Conservation (phyloP, 1,140 invertebrate species). For the Zaprionus nigranus region DNA sequence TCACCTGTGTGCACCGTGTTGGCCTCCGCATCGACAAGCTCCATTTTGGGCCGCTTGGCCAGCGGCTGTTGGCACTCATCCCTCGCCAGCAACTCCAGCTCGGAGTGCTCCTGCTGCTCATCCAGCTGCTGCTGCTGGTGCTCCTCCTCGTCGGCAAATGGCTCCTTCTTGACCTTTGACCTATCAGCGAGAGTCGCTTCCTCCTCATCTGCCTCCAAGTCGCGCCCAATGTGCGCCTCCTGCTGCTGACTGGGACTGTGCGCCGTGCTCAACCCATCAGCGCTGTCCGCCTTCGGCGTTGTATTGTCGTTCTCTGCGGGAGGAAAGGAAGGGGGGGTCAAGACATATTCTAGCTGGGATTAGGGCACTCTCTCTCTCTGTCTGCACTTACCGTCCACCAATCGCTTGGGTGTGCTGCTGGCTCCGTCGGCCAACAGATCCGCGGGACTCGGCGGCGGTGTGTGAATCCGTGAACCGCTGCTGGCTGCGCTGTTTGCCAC, state of each 20-base stretch:
- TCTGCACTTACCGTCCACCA: slow-evolving; percentile 86
- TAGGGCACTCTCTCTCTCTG: not conserved
- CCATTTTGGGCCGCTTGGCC: slow-evolving; percentile 90
- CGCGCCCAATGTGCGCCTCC: slow-evolving; percentile 22
- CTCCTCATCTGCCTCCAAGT: slow-evolving; percentile 25
- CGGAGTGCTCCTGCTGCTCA: slow-evolving; percentile 27
- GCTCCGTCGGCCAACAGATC: slow-evolving; percentile 88
- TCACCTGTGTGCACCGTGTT: slow-evolving; percentile 95
- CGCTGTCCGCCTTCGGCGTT: slow-evolving; percentile 69
- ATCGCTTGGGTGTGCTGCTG: slow-evolving; percentile 89
- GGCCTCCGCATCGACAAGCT: slow-evolving; percentile 93
- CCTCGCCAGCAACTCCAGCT: slow-evolving; percentile 42
- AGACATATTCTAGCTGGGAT: no score
- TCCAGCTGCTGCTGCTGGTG: slow-evolving; percentile 67
- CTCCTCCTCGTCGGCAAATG: slow-evolving; percentile 63
- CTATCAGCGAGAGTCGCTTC: slow-evolving; percentile 30
- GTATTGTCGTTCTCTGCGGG: slow-evolving; percentile 82
- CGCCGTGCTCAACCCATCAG: slow-evolving; percentile 42
- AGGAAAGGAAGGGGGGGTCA: not conserved
- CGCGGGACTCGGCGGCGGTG: slow-evolving; percentile 88
- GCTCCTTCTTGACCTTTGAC: slow-evolving; percentile 88
- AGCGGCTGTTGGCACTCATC: slow-evolving; percentile 79
- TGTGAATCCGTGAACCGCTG: slow-evolving; percentile 86
- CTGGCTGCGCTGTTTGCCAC: slow-evolving; percentile 54
- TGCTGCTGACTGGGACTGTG: slow-evolving; percentile 32